phyloP scores from a whole-genome alignment of 2,888 invertebrate species.

The Lottia scabra region DNA sequence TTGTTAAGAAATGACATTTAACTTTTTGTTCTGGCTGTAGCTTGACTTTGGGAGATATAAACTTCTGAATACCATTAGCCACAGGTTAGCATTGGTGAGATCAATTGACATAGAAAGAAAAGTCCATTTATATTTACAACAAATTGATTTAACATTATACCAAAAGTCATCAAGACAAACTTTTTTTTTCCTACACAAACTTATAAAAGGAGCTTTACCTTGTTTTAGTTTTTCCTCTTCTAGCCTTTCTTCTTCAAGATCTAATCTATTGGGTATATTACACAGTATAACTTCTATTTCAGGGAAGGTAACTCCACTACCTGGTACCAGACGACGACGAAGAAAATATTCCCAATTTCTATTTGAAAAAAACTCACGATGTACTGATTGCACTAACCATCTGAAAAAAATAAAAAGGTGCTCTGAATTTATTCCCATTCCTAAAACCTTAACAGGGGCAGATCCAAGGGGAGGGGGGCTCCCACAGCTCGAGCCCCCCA shows the following conservation, averaged over 20 bases:
- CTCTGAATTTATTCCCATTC: no score
- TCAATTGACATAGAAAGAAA: no score
- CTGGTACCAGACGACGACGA: slow-evolving; percentile 55
- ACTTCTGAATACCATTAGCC: no score
- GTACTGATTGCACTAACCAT: slow-evolving; percentile 63
- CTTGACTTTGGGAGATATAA: no score
- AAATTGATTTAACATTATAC: background rate
- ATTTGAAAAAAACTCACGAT: slow-evolving; percentile 60
- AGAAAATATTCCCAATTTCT: slow-evolving; percentile 60
- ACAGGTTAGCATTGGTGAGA: no score
- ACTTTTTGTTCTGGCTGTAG: no score
- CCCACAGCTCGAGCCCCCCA: no score
- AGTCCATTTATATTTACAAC: no score
- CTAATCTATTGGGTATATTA: slow-evolving; percentile 57
- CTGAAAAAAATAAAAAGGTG: slow-evolving; percentile 33
- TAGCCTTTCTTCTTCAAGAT: slow-evolving; percentile 45
- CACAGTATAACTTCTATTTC: slow-evolving; percentile 67
- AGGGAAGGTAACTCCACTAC: slow-evolving; percentile 56
- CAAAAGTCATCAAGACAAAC: background rate
- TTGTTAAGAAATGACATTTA: no score
- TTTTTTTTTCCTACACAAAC: background rate
- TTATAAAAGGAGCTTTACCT: no score
- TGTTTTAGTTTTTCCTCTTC: slow-evolving; percentile 48
- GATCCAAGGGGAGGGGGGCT: no score
- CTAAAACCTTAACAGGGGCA: no score